Base-by-base conservation (phyloP, 37 sponge, comb jelly and placozoan genomes). In the Halichondria panicea region DNA sequence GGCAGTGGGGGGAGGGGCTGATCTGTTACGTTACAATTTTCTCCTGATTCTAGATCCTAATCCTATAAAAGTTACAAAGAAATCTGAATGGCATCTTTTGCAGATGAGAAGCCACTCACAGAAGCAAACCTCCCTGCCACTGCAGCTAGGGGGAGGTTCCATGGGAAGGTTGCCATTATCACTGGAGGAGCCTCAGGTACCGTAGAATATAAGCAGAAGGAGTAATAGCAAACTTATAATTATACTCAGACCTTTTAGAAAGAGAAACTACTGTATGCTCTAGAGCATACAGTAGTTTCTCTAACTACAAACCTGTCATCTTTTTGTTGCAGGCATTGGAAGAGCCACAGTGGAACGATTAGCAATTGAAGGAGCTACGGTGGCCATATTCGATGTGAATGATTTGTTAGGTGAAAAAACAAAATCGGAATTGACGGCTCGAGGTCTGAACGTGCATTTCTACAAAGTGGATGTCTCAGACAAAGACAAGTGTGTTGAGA, bases 361-460 rank as follows among this genome's bases (percentile, higher is more conserved):
- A 30, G 56, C 68, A 9, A 56, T 69, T 12, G 94, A 93, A 74
- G 94, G 94, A 43, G 90, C 90, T 5, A 77, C 41, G 4, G 94
- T 93, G 7, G 84, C 79, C 39, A 71, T 93, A 25, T 89, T 93
- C 60, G 94, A 93, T 43, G 87, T 89, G 72, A 89, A 93, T 76
- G 46, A 67, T 15, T 30, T 63, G 13, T 80, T 78, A 35, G 94
- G 87, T 41, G 70, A 73, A 25, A 34, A 52, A 66, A 52, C 76
- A 4, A 79, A 43, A 15, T 60, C 36, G 22, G 58, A 81, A 2
- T 70, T 83, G 48, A 46, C 56, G 13, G 21, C 69, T 21, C n/a
- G 68, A 30, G 52, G 59, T 18, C 27, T 33, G 1, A 64, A 59
- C 0, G 82, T 71, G 0, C 27, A 28, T 32, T 85, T 66, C 38